Percentiles rank a stretch among this genome's conserved stretches.
These are phyloP conservation scores for Sciurus vulgaris DNA, from an alignment of 2,797 vertebrate genomes.

Conservation along the genomic window DNA sequence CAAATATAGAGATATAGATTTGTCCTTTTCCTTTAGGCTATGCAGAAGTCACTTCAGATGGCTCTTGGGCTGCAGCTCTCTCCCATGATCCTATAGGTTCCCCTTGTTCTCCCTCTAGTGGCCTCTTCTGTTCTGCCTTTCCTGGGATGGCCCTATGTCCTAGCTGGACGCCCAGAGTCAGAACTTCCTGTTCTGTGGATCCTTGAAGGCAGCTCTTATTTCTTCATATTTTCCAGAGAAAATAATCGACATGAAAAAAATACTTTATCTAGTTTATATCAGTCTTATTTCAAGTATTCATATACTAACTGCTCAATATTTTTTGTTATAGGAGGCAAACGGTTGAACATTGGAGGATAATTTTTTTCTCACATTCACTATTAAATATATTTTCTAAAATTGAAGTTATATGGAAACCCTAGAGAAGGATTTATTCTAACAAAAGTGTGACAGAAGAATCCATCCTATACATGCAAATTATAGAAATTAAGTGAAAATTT, in stretches of 20 bases:
- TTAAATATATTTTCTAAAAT: not conserved
- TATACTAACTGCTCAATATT: not conserved
- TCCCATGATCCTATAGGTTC: not conserved
- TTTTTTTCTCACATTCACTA: not conserved
- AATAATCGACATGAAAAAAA: not conserved
- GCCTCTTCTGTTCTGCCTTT: not conserved
- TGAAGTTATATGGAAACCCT: not conserved
- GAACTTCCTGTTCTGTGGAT: not conserved
- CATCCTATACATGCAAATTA: not conserved
- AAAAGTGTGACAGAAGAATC: not conserved
- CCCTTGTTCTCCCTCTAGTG: no score
- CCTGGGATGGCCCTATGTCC: not conserved
- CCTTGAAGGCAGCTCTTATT: not conserved
- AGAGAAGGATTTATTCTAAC: not conserved
- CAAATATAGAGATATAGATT: not conserved
- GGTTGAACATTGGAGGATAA: not conserved
- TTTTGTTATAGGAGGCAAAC: not conserved
- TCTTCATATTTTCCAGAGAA: not conserved
- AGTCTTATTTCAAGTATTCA: not conserved
- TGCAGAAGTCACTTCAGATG: not conserved
- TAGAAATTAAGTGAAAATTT: not conserved
- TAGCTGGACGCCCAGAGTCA: not conserved
- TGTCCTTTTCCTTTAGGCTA: not conserved
- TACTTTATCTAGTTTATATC: not conserved
- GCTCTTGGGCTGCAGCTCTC: not conserved